These are phyloP conservation scores for Bibio marci DNA, from an alignment of 2,888 invertebrate species.

Conservation along the genomic window DNA sequence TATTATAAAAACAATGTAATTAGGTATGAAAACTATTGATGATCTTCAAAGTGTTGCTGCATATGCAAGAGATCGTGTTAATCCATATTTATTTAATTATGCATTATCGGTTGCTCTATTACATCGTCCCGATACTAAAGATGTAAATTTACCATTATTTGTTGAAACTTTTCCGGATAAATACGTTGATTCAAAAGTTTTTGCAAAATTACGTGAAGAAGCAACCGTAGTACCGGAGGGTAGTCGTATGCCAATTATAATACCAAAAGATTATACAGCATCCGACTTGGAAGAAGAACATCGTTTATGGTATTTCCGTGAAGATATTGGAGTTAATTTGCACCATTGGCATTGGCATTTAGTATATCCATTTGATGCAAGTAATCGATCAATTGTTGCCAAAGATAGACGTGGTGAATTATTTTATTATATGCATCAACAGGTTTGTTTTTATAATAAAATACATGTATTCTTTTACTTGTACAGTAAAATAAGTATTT, in stretches of 20 bases:
- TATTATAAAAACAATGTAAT: conserved; percentile 7
- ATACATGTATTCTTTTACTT: neutral
- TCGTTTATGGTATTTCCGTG: conserved; percentile 55
- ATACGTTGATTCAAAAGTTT: conserved; percentile 45
- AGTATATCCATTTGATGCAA: conserved; percentile 58
- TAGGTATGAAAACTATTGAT: conserved; percentile 49
- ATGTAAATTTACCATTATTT: conserved; percentile 48
- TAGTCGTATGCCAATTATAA: conserved; percentile 41
- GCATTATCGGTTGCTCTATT: conserved; percentile 51
- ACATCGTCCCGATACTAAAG: conserved; percentile 45
- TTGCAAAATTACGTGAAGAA: conserved; percentile 45
- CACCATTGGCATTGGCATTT: conserved; percentile 42
- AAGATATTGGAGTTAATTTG: conserved; percentile 34
- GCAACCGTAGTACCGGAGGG: conserved; percentile 42
- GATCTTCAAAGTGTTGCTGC: conserved; percentile 47
- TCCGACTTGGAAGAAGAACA: conserved; percentile 56
- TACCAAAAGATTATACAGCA: conserved; percentile 56
- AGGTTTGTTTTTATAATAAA: conserved; percentile 32
- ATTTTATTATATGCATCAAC: conserved; percentile 63
- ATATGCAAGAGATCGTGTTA: conserved; percentile 48
- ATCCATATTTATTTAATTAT: conserved; percentile 59
- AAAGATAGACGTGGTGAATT: conserved; percentile 64
- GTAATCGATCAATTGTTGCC: conserved; percentile 37
- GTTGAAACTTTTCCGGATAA: conserved; percentile 38
- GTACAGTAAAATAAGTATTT: neutral